Base-by-base conservation (phyloP, 2,888 invertebrate species). In the Abrostola triplasia region DNA sequence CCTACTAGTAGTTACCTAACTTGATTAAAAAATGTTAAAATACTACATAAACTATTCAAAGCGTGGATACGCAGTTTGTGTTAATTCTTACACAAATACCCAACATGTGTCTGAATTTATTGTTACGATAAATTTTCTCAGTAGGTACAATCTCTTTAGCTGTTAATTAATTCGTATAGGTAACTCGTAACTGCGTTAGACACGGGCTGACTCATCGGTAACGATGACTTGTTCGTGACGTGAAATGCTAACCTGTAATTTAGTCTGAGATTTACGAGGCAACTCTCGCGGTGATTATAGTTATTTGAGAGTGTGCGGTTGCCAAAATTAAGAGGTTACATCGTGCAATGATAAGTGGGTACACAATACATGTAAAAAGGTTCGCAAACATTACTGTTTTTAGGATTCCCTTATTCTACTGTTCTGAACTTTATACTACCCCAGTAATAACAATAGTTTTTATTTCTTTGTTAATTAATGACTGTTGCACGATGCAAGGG, bases 211-310 rank as follows among this genome's bases (percentile, higher is more conserved):
- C 73, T 92, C 91, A 91, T 82, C 84, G 77, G 74, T 87, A 88
- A 89, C 86, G 84, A 88, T 84, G 81, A 84, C 82, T 77, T 79
- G 81, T 81, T 88, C 87, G 84, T 84, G 84, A 85, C 87, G 84
- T 85, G 87, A 85, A 85, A 85, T 84, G 83, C 56, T 81, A 91
- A 86, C 88, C 86, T 86, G 84, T 89, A 92, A 94, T 93, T 91
- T 90, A 70, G 79, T 67, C 77, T 77, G 81, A 85, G 92, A 93
- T 93, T 92, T 91, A 93, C 85, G 89, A 89, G 87, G 86, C 88
- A 85, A 88, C 88, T 83, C 87, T 80, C 79, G 84, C 85, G 70
- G 85, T 91, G 87, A 93, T 93, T 90, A 92, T 86, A 88, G 91
- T 90, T 80, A 92, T 92, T 89, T 83, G 70, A 56, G 75, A 70